Percentiles rank a stretch among this genome's conserved stretches.
Conservation (phyloP, 2,113 vertebrate species). For the Embiotoca jacksoni region DNA sequence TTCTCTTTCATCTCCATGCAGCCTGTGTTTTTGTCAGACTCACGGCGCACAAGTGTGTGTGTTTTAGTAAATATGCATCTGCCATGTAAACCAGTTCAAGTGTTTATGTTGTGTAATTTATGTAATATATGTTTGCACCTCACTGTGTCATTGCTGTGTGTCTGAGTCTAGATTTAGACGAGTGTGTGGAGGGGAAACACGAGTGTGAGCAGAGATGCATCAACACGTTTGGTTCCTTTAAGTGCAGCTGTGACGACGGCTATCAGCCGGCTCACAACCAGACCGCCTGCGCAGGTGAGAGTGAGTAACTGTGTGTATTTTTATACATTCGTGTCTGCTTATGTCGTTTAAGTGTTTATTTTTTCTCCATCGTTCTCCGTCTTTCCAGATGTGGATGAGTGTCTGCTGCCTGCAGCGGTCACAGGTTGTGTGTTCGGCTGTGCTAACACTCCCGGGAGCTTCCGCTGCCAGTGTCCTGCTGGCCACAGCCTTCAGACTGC, state of each 20-base stretch:
- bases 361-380: neutral
- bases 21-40: slow-evolving; percentile 1
- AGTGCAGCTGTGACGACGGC: slow-evolving; percentile 64
- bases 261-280: slow-evolving; percentile 58
- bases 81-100: neutral
- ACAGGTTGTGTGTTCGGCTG: slow-evolving; percentile 70
- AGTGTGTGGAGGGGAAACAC: slow-evolving; percentile 66
- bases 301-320: slow-evolving; percentile 6
- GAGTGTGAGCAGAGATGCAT: slow-evolving; percentile 75
- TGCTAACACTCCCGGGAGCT: slow-evolving; percentile 71
- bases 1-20: slow-evolving; percentile 24
- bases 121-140: neutral
- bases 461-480: slow-evolving; percentile 66
- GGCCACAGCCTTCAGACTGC: slow-evolving; percentile 58
- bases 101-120: neutral
- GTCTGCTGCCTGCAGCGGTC: slow-evolving; percentile 48
- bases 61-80: slow-evolving; percentile 9
- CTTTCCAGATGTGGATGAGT: slow-evolving; percentile 77
- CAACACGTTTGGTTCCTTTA: slow-evolving; percentile 79
- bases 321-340: slow-evolving; percentile 12
- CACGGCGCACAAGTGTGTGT: neutral
- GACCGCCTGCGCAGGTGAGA: slow-evolving; percentile 63
- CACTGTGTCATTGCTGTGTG: neutral
- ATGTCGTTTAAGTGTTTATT: neutral
- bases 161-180: slow-evolving; percentile 64